Evolutionary conservation across 2,888 invertebrate genomes (phyloP).

Genomic region (Troglohyphantes excavatus): DNA sequence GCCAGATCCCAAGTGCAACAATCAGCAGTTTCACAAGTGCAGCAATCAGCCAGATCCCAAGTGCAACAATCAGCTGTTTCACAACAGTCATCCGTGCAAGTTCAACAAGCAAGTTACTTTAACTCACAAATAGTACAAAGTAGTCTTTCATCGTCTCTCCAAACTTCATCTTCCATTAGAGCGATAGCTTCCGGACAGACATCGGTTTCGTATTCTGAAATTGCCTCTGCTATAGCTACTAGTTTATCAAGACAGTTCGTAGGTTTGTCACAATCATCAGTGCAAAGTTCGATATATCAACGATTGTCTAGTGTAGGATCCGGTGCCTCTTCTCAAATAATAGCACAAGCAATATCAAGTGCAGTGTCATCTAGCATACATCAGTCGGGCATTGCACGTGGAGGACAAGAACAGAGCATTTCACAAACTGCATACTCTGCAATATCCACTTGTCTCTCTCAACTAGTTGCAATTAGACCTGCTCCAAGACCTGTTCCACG

Average conservation of each 20-base stretch:
- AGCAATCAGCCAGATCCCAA: conserved; percentile 2
- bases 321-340: not conserved
- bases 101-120: not conserved
- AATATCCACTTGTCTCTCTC: not conserved
- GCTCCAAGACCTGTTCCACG: not conserved
- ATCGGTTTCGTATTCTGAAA: not conserved
- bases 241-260: not conserved
- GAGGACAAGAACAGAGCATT: not conserved
- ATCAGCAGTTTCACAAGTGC: not conserved
- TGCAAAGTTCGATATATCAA: not conserved
- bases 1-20: not conserved
- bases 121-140: not conserved
- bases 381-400: not conserved
- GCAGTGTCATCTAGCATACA: not conserved
- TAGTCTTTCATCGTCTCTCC: not conserved
- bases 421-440: not conserved
- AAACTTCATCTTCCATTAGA: not conserved
- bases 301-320: not conserved
- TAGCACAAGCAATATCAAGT: not conserved
- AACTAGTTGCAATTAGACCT: not conserved
- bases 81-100: not conserved
- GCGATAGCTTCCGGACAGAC: not conserved
- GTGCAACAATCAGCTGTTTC: not conserved
- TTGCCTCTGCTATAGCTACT: not conserved
- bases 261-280: not conserved